phyloP scores from a whole-genome alignment of 2,797 vertebrate species.

The Trematomus bernacchii region DNA sequence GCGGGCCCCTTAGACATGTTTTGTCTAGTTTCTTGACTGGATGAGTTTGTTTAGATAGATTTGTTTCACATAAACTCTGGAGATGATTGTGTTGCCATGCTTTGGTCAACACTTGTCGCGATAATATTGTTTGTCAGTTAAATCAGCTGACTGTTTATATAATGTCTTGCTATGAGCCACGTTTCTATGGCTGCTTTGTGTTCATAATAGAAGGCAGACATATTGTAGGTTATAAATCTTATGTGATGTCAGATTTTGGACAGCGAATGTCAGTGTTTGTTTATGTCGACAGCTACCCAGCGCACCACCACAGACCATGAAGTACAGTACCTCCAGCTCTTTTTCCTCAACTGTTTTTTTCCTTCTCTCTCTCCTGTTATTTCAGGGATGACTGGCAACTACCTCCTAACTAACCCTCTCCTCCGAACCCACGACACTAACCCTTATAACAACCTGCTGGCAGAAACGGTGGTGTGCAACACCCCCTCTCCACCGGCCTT shows the following conservation, averaged over 20 bases:
- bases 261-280: conserved; percentile 60
- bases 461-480: conserved; percentile 99
- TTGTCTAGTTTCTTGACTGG: conserved; percentile 68
- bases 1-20: conserved; percentile 64
- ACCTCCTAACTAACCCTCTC: conserved; percentile 99
- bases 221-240: conserved; percentile 55
- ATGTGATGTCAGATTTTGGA: conserved; percentile 49
- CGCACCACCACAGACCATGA: conserved; percentile 46
- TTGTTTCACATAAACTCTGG: conserved; percentile 66
- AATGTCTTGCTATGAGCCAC: conserved; percentile 45
- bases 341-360: conserved; percentile 57
- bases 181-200: conserved; percentile 55
- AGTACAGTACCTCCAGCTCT: conserved; percentile 31
- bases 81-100: conserved; percentile 61
- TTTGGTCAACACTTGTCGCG: conserved; percentile 64
- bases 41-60: conserved; percentile 70
- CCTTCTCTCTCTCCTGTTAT: conserved; percentile 83
- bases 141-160: conserved; percentile 68
- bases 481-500: conserved; percentile 98
- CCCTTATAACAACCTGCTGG: conserved; percentile 99
- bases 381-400: conserved; percentile 99
- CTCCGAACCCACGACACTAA: conserved; percentile 99
- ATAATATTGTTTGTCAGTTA: conserved; percentile 74
- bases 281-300: conserved; percentile 53
- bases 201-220: conserved; percentile 55